phyloP scores from a whole-genome alignment of 2,888 invertebrate species.

The Epicampocera succincta region DNA sequence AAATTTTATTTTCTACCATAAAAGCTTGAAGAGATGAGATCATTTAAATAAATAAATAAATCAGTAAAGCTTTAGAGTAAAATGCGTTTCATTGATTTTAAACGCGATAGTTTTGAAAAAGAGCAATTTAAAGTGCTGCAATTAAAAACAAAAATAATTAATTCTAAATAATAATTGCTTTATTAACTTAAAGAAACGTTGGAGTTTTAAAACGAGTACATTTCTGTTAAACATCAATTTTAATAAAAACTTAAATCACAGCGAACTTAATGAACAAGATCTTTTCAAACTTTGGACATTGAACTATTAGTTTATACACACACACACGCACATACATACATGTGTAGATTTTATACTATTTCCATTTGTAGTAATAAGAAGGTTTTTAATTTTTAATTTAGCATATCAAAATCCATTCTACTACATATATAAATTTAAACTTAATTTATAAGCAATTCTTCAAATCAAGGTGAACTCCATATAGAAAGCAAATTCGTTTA shows the following conservation, averaged over 20 bases:
- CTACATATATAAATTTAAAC: not conserved
- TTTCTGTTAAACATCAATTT: too few relatives aligned
- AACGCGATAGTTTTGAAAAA: conserved; percentile 38
- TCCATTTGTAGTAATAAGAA: not conserved
- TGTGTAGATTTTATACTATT: not conserved
- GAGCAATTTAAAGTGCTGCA: conserved; percentile 13
- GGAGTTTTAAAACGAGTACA: not conserved
- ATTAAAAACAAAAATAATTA: conserved; percentile 7
- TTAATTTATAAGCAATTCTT: conserved; percentile 17
- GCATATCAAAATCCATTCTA: conserved; percentile 27
- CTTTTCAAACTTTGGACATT: conserved; percentile 51
- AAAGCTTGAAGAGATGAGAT: conserved; percentile 53
- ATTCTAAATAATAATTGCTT: conserved; percentile 24
- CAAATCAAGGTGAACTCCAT: conserved; percentile 54
- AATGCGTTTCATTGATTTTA: conserved; percentile 46
- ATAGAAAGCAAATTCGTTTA: conserved; percentile 24
- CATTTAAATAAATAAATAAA: conserved; percentile 46
- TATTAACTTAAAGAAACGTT: conserved; percentile 9
- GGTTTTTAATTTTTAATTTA: conserved; percentile 20
- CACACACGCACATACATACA: too few relatives aligned
- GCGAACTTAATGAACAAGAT: conserved; percentile 21
- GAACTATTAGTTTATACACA: conserved; percentile 1
- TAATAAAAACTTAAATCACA: not conserved
- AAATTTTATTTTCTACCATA: conserved; percentile 15
- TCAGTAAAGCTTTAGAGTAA: not conserved